These are phyloP conservation scores for Mystacides longicornis DNA, from an alignment of 2,888 invertebrate genomes.

Conservation along the genomic window DNA sequence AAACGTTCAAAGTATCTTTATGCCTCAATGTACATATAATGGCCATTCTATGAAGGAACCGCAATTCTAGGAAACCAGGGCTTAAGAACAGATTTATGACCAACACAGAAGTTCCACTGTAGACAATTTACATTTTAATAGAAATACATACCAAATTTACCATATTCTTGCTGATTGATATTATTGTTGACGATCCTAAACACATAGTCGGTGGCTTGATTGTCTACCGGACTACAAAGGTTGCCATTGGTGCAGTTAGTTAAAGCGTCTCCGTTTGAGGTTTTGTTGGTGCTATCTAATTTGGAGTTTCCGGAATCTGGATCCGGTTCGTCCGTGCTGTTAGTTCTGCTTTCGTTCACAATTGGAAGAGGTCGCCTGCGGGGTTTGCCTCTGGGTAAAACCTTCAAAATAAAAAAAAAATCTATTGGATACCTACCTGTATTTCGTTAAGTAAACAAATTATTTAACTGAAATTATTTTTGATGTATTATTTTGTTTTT, in stretches of 20 bases:
- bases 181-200: constrained; percentile 80
- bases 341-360: constrained; percentile 52
- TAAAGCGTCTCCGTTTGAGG: not conserved
- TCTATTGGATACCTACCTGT: not conserved
- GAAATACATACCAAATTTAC: constrained; percentile 38
- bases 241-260: constrained; percentile 25
- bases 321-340: constrained; percentile 41
- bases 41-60: too few relatives aligned
- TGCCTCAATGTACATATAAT: too few relatives aligned
- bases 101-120: too few relatives aligned
- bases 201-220: constrained; percentile 71
- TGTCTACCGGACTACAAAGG: constrained; percentile 34
- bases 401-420: constrained; percentile 29
- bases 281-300: not conserved
- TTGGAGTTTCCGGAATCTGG: constrained; percentile 34
- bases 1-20: too few relatives aligned
- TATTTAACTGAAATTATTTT: too few relatives aligned
- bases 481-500: too few relatives aligned
- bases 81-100: too few relatives aligned
- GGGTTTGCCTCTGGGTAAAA: constrained; percentile 51
- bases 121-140: too few relatives aligned
- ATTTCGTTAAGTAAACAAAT: too few relatives aligned
- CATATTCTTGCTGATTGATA: constrained; percentile 59
- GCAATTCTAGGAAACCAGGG: too few relatives aligned
- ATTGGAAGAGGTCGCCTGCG: constrained; percentile 59